Conservation (phyloP, 2,797 vertebrate species). For the Naso thynnoides region DNA sequence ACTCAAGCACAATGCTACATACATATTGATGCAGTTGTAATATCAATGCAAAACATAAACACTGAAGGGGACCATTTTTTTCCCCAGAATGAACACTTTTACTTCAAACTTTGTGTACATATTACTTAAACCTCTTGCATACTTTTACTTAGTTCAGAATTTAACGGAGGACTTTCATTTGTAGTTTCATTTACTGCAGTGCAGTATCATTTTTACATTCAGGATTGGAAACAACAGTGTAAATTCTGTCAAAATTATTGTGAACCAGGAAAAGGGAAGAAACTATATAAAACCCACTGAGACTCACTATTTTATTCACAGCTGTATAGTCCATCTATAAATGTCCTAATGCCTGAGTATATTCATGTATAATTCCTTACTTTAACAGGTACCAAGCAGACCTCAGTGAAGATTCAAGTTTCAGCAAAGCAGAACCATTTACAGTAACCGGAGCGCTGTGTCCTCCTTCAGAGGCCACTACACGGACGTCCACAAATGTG, state of each 20-base stretch:
- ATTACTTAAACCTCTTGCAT: neutral
- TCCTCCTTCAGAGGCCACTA: slow-evolving; percentile 73
- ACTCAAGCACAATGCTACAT: too few relatives aligned
- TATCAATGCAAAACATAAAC: too few relatives aligned
- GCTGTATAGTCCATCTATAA: neutral
- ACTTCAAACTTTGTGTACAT: too few relatives aligned
- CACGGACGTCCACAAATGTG: slow-evolving; percentile 79
- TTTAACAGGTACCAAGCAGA: slow-evolving; percentile 82
- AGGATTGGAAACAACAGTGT: too few relatives aligned
- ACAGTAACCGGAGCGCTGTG: slow-evolving; percentile 60
- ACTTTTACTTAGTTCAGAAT: too few relatives aligned
- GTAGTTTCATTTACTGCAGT: too few relatives aligned
- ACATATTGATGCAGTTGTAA: too few relatives aligned
- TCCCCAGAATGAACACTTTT: too few relatives aligned
- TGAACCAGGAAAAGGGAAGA: slow-evolving; percentile 5
- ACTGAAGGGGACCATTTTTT: too few relatives aligned
- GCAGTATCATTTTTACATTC: too few relatives aligned
- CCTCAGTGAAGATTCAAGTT: slow-evolving; percentile 46
- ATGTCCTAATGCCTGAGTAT: neutral
- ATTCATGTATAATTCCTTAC: slow-evolving; percentile 4
- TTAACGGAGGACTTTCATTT: too few relatives aligned
- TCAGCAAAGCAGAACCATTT: slow-evolving; percentile 62
- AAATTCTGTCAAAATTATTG: neutral
- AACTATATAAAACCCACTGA: neutral
- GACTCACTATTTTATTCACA: neutral